Evolutionary conservation across 2,113 vertebrate species (phyloP), one percentile per base, ranked within the genome.

Genomic region (Zosterops pallidus): DNA sequence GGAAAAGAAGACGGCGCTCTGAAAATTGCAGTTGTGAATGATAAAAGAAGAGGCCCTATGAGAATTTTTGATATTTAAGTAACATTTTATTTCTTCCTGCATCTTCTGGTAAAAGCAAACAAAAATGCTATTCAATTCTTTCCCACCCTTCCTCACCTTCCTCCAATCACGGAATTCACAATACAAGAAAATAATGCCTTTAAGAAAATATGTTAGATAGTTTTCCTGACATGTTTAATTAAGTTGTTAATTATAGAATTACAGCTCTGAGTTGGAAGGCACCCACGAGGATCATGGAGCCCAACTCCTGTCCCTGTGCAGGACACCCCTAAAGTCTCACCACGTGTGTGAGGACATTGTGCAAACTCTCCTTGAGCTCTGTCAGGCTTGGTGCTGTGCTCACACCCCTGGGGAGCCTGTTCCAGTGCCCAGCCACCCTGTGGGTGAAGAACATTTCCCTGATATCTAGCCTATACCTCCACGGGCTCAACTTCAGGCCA

Each of bases 231-330:
- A 18, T 0, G 0, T 82, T 77, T 49, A 68, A 53, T 29, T 33
- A 59, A 76, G 14, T 46, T 5, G 46, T n/a, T 70, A 42, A 35
- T 20, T 33, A 28, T 5, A 44, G 33, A 60, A 25, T n/a, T 52
- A 60, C 10, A 60, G 11, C 35, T 29, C 29, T 47, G 6, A 35
- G 21, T 9, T 47, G 41, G 29, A 69, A 55, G 29, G 25, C 4
- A 55, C 7, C 15, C 31, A 47, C 25, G 55, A 23, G 9, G 11
- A 41, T 18, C 39, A 47, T 41, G 0, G 0, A 53, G 17, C 31
- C 53, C 39, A 53, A 4, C 11, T 60, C 53, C 53, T 46, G 24
- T 11, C 39, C n/a, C 39, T n/a, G 47, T 6, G 13, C 28, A 62
- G 47, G 15, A 9, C 6, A 33, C 10, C 6, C n/a, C n/a, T 39